Conservation (phyloP, 1,140 invertebrate genomes). For the Bombus sibiricus region DNA sequence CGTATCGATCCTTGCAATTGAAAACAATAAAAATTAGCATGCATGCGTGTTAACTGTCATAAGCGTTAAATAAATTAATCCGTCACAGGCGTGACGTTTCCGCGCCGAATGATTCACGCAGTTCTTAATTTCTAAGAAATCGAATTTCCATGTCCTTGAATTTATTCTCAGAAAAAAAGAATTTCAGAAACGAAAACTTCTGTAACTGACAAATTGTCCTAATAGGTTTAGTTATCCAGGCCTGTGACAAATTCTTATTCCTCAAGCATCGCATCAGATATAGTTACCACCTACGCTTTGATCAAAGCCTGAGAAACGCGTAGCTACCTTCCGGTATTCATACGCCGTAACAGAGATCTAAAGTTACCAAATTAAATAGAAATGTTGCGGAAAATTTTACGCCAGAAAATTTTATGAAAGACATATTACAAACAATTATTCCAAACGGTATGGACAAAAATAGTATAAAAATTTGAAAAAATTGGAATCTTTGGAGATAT, state of each 20-base stretch:
- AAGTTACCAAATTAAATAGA: neutral
- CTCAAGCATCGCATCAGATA: too few relatives aligned
- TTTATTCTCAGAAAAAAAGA: neutral
- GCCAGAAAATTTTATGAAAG: neutral
- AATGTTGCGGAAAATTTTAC: neutral
- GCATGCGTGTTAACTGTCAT: slow-evolving; percentile 20
- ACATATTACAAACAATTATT: neutral
- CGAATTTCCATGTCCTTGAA: neutral
- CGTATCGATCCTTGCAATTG: slow-evolving; percentile 50
- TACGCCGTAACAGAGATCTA: neutral
- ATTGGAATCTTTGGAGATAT: neutral
- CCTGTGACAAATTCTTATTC: slow-evolving; percentile 3
- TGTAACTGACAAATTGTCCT: neutral
- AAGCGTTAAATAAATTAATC: slow-evolving; percentile 17
- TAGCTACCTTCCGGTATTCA: neutral
- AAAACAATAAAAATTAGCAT: slow-evolving; percentile 59
- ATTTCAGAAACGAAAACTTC: neutral
- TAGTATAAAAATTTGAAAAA: neutral
- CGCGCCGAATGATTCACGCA: too few relatives aligned
- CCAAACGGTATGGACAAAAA: neutral
- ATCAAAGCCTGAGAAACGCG: neutral
- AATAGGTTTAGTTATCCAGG: neutral
- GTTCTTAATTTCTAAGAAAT: neutral
- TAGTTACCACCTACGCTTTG: neutral
- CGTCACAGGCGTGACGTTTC: neutral